Conservation (phyloP, 2,113 vertebrate genomes). For the Oenanthe melanoleuca region DNA sequence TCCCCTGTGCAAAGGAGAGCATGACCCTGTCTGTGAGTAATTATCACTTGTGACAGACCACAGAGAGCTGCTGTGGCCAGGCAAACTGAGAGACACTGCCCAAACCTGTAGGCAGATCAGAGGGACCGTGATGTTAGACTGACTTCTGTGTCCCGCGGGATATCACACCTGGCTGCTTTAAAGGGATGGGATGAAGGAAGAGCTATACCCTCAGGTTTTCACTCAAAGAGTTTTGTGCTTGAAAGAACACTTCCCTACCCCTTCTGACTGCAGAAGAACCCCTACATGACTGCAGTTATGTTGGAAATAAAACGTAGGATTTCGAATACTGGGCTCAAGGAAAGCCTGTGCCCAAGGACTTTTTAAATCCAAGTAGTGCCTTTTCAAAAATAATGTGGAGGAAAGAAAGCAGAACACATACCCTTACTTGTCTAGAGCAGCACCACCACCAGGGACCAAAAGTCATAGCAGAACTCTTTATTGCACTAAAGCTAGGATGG, state of each 20-base stretch:
- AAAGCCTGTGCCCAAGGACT: not conserved
- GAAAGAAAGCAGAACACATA: not conserved
- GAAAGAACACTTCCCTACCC: not conserved
- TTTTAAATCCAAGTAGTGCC: not conserved
- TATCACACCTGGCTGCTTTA: not conserved
- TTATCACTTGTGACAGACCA: constrained; percentile 39
- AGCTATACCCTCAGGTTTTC: not conserved
- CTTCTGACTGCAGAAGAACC: not conserved
- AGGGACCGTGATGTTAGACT: not conserved
- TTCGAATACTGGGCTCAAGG: not conserved
- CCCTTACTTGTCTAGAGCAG: not conserved
- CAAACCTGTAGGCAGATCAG: not conserved
- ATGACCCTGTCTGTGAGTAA: constrained; percentile 1
- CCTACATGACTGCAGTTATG: not conserved
- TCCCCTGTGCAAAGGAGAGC: constrained; percentile 2
- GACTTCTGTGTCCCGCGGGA: not conserved
- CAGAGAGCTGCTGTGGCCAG: not conserved
- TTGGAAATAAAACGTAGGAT: not conserved
- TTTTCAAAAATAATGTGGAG: not conserved
- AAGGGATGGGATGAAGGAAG: not conserved
- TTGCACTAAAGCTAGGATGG: not conserved
- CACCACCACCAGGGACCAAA: not conserved
- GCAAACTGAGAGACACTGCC: not conserved
- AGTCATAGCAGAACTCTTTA: not conserved
- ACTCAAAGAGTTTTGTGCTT: not conserved